Evolutionary conservation across 2,113 vertebrate genomes (phyloP).

Genomic region (Myotis davidii): DNA sequence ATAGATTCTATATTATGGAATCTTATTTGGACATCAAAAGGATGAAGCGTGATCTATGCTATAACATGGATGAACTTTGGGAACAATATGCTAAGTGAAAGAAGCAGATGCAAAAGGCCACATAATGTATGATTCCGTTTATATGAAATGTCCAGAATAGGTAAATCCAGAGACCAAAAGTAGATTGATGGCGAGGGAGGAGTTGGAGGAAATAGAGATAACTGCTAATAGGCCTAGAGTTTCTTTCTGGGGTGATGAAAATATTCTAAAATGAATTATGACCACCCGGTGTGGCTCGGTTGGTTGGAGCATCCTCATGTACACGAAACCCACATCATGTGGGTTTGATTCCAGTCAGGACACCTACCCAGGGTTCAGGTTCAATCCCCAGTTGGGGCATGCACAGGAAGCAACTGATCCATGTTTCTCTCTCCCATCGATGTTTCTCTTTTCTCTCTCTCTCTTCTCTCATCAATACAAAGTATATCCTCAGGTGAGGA

Average conservation of each 20-base stretch:
- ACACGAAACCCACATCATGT: background rate
- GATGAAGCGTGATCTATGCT: background rate
- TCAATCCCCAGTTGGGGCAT: too few relatives aligned
- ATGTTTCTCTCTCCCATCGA: background rate
- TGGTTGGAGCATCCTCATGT: background rate
- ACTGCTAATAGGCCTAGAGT: background rate
- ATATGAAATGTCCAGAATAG: background rate
- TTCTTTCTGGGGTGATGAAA: background rate
- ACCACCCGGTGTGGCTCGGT: background rate
- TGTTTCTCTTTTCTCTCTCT: background rate
- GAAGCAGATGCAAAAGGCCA: background rate
- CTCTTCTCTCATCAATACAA: background rate
- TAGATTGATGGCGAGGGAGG: too few relatives aligned
- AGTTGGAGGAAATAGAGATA: background rate
- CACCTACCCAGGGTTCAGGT: background rate
- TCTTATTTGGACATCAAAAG: background rate
- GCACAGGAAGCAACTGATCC: background rate
- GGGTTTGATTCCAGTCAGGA: background rate
- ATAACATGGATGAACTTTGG: background rate
- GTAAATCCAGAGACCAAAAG: background rate
- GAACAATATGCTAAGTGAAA: background rate
- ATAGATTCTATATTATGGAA: background rate
- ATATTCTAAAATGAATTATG: background rate
- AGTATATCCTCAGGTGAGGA: background rate
- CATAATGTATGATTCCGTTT: background rate